Base-by-base conservation (phyloP, 2,888 invertebrate species). In the Deilephila elpenor region DNA sequence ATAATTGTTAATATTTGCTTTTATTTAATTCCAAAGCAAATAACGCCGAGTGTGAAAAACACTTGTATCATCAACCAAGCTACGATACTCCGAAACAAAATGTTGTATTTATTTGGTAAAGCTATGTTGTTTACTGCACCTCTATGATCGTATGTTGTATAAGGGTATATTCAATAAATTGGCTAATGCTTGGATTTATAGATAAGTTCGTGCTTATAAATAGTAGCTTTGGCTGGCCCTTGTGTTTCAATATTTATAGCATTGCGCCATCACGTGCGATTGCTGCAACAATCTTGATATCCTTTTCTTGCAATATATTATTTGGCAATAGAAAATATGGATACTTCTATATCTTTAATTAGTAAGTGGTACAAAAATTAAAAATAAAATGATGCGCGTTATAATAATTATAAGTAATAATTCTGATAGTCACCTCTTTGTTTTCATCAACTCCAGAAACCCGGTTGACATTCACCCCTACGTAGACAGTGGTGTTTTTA, bases 401-500 rank as follows among this genome's bases (percentile, higher is more conserved):
- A 11, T 37, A 37, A 11, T 62, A 53, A 32, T 32, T 8, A 61
- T 19, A 3, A 51, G 17, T 73, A 74, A 67, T 70, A 59, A 71
- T 51, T 61, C 25, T 7, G n/a, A 76, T 74, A 79, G 88, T 87
- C 91, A 96, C 96, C 95, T 96, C 96, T 90, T 95, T 96, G 81
- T 95, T 96, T 82, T 96, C 96, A 86, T 96, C 96, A 62, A 96
- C 96, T 77, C 95, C 96, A 71, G 96, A 96, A 73, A 96, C 95
- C 77, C 96, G 86, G 84, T 96, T 96, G 81, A 96, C 95, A 87
- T 95, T 95, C 75, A 96, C 91, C 74, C 96, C 96, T 80, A 96
- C 95, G 80, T 94, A 95, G 71, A 96, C 96, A 64, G 95, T 95
- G 62, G 95, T 95, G 82, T 95, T 95, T 88, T 95, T 95, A 81